A percentile compares a stretch with the other conserved stretches of the same genome.
Conservation (phyloP, 2,113 vertebrate genomes). For the Gallinago paraguaiae region DNA sequence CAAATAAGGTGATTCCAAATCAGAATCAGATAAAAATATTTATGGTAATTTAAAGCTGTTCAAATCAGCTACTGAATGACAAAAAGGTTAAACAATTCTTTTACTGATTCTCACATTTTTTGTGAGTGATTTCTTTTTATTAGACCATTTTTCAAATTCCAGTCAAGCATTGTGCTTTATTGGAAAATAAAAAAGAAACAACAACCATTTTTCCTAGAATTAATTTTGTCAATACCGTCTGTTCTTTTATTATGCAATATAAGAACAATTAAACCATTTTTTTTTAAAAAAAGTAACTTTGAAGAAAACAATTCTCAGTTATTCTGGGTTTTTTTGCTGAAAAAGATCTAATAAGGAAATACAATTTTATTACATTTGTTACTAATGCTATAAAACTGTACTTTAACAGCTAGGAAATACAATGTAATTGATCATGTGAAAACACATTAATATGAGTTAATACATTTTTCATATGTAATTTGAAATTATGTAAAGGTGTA, state of each 20-base stretch:
- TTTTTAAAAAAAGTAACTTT: conserved; percentile 40
- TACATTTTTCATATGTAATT: conserved; percentile 73
- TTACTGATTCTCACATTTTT: conserved; percentile 20
- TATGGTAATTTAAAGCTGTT: neutral
- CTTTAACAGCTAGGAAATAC: conserved; percentile 65
- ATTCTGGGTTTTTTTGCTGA: neutral
- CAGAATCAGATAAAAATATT: neutral
- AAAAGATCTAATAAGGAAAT: conserved; percentile 67
- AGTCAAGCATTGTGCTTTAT: conserved; percentile 58
- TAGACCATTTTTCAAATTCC: conserved; percentile 54
- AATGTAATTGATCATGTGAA: conserved; percentile 73
- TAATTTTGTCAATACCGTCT: conserved; percentile 73
- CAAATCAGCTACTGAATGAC: neutral
- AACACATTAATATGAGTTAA: conserved; percentile 74
- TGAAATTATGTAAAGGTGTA: conserved; percentile 68
- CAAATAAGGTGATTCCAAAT: conserved; percentile 22
- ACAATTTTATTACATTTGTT: conserved; percentile 73
- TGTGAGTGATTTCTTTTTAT: conserved; percentile 56
- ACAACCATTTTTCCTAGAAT: conserved; percentile 46
- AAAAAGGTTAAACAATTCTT: neutral
- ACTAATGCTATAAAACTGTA: conserved; percentile 73
- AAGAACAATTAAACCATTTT: conserved; percentile 68
- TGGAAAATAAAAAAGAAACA: conserved; percentile 61
- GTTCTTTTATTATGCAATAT: conserved; percentile 74
- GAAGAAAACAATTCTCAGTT: conserved; percentile 60